These are phyloP conservation scores for Psophia crepitans DNA, from an alignment of 2,113 vertebrate genomes.

Conservation along the genomic window DNA sequence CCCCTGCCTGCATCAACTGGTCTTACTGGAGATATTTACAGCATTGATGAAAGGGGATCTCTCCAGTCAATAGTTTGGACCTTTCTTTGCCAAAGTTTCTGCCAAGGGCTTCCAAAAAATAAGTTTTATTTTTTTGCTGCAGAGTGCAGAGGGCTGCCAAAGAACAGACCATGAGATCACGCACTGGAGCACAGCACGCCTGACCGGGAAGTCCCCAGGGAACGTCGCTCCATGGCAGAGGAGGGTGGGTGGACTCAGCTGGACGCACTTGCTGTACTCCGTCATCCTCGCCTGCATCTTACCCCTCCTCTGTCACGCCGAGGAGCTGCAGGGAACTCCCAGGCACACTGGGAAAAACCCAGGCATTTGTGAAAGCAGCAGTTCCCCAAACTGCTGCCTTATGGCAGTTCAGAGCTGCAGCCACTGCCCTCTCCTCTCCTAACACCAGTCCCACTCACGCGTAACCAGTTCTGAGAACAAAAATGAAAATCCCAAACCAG, in stretches of 20 bases:
- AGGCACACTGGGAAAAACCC: not conserved
- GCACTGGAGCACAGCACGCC: not conserved
- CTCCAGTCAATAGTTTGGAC: not conserved
- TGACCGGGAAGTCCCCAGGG: not conserved
- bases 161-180: slow-evolving; percentile 35
- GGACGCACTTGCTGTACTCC: not conserved
- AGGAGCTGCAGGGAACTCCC: not conserved
- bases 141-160: not conserved
- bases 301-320: not conserved
- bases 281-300: not conserved
- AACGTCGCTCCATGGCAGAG: not conserved
- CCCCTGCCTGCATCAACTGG: not conserved
- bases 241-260: not conserved
- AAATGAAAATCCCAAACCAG: not conserved
- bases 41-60: not conserved
- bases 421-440: not conserved
- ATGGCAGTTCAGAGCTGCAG: not conserved
- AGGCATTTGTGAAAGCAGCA: not conserved
- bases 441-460: not conserved
- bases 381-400: not conserved
- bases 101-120: slow-evolving; percentile 20
- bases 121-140: not conserved
- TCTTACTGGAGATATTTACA: not conserved
- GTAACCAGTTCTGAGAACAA: not conserved
- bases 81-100: not conserved